Evolutionary conservation across 2,888 invertebrate genomes (phyloP).

Genomic region (Andrena haemorrhoa): DNA sequence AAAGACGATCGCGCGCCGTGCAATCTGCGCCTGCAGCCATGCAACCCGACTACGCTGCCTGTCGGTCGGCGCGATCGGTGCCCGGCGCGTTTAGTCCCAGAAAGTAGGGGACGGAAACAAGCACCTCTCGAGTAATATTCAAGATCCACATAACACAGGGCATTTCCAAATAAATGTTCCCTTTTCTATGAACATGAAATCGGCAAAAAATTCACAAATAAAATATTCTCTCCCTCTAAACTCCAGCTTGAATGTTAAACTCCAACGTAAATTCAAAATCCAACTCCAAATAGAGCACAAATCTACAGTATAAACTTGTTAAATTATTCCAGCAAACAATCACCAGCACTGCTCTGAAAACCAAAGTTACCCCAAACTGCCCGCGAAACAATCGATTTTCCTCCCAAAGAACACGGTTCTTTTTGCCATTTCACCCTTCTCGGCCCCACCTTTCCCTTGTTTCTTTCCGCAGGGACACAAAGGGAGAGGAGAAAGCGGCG

Average conservation of each 20-base stretch:
- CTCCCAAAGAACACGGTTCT: slow-evolving; percentile 6
- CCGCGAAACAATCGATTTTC: slow-evolving; percentile 42
- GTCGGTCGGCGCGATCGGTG: slow-evolving; percentile 30
- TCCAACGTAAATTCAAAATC: too few relatives aligned
- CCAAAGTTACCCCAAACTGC: neutral
- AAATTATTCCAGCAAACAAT: neutral
- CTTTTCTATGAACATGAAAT: too few relatives aligned
- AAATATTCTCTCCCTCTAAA: too few relatives aligned
- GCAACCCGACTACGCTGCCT: slow-evolving; percentile 42
- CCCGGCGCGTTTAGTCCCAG: slow-evolving; percentile 19
- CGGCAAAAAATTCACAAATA: too few relatives aligned
- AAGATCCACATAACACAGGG: neutral
- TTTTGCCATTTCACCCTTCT: neutral
- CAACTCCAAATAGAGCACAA: too few relatives aligned
- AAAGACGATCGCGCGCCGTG: slow-evolving; percentile 19
- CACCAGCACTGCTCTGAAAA: neutral
- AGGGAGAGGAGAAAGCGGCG: slow-evolving; percentile 11
- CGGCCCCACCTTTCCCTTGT: neutral
- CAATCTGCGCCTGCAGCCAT: slow-evolving; percentile 49
- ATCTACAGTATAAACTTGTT: too few relatives aligned
- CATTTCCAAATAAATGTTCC: too few relatives aligned
- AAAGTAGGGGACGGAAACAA: neutral
- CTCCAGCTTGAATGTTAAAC: too few relatives aligned
- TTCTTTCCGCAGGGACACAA: slow-evolving; percentile 3
- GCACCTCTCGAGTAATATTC: neutral